Base-by-base conservation (phyloP, 2,888 invertebrate genomes). In the Beris morrisii region DNA sequence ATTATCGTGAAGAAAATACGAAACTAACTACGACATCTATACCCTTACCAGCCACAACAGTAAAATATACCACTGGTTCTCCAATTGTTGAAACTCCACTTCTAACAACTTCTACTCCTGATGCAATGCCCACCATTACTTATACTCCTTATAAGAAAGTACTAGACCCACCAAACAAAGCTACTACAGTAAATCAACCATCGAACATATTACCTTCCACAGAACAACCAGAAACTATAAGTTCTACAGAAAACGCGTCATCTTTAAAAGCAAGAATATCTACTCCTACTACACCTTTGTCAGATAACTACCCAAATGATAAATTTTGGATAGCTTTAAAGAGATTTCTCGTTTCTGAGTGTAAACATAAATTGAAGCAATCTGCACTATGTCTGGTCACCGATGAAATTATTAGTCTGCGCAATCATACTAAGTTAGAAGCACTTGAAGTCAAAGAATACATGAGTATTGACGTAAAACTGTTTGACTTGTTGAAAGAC, bases 251-350 rank as follows among this genome's bases (percentile, higher is more conserved):
- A 48, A 15, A 5, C 5, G 38, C 5, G 38, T 38, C 38, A 5
- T 7, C 7, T 38, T 38, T 9, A 38, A 38, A 38, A 7, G 9
- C 1, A 38, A 38, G 9, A 38, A 5, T 3, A 9, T 9, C 2
- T 7, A 38, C 38, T 38, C 22, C 12, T 11, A 9, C 12, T n/a
- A 9, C 5, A 38, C 7, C 9, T 7, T 38, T 38, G 9, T 9
- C 38, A 38, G 38, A 38, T 9, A 38, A 38, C 9, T 38, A 38
- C 38, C 66, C 70, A 28, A 63, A 66, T 38, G 68, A 55, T 31
- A 30, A 68, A 22, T 71, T 71, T 38, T 70, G 69, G 70, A 43
- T 13, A 15, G 58, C 67, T 31, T 56, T 72, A 13, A 71, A 67
- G 53, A 61, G 64, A 22, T 71, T 68, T 44, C 56, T 68, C 5